phyloP scores from a whole-genome alignment of 2,797 vertebrate species.

The Siniperca obscura region DNA sequence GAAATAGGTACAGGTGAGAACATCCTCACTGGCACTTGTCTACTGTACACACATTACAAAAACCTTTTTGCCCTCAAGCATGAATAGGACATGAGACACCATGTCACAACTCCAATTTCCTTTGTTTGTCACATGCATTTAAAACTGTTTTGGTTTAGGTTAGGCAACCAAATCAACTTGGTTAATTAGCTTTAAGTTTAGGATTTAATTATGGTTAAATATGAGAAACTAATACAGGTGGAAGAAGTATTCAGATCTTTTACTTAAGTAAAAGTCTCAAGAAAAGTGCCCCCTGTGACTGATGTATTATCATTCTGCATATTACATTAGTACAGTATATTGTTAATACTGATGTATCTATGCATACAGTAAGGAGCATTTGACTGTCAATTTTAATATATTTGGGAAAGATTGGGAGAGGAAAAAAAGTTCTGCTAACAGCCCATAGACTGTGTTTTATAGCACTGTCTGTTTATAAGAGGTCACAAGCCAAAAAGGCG shows the following conservation, averaged over 20 bases:
- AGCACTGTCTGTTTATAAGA: background rate
- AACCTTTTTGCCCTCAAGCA: background rate
- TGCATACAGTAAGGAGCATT: background rate
- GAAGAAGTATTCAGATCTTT: too few relatives aligned
- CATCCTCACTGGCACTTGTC: background rate
- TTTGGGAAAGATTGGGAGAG: background rate
- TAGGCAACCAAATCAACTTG: background rate
- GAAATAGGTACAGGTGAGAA: conserved; percentile 14
- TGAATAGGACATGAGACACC: background rate
- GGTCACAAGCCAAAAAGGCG: background rate
- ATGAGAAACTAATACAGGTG: too few relatives aligned
- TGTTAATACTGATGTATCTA: background rate
- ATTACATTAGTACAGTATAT: background rate
- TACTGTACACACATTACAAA: background rate
- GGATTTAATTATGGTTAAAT: too few relatives aligned
- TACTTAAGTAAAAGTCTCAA: too few relatives aligned
- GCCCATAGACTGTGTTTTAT: background rate
- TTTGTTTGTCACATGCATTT: background rate
- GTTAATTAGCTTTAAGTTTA: too few relatives aligned
- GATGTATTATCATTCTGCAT: background rate
- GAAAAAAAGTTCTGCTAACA: background rate
- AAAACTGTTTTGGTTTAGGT: background rate
- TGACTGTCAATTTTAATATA: background rate
- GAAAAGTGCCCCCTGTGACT: background rate
- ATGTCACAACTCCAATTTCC: background rate